These are phyloP conservation scores for Marcusenius ussheri DNA, from an alignment of 2,113 vertebrate genomes.

Conservation along the genomic window DNA sequence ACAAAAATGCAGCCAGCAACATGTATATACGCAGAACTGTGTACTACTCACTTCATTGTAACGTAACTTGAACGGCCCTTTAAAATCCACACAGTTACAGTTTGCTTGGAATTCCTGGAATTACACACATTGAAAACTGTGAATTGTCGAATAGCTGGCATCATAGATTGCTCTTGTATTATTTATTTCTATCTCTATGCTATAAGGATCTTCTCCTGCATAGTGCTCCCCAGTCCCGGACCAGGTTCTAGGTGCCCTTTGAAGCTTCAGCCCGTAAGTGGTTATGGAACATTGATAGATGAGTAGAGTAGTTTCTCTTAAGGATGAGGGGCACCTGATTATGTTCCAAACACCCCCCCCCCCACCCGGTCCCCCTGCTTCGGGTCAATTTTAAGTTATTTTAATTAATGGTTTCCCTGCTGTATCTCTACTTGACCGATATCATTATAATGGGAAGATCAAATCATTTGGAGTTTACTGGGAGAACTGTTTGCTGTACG, in stretches of 20 bases:
- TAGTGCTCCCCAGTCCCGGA: not conserved
- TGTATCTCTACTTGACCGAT: not conserved
- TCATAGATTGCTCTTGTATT: not conserved
- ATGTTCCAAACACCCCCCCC: not conserved
- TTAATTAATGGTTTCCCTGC: not conserved
- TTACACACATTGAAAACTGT: not conserved
- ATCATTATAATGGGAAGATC: not conserved
- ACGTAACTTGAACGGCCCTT: not conserved
- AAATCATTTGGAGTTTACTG: not conserved
- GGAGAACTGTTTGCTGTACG: not conserved
- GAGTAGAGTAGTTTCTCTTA: not conserved
- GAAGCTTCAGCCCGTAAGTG: not conserved
- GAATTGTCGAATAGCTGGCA: not conserved
- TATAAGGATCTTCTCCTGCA: not conserved
- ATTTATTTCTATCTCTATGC: not conserved
- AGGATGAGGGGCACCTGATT: not conserved
- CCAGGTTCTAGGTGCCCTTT: not conserved
- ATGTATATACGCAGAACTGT: not conserved
- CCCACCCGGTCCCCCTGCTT: not conserved
- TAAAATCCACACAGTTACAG: not conserved
- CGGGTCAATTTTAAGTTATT: not conserved
- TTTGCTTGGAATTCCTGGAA: not conserved
- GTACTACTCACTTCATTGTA: slow-evolving; percentile 17
- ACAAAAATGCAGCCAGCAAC: slow-evolving; percentile 1
- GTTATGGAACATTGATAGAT: not conserved